Base-by-base conservation (phyloP, 2,113 vertebrate genomes). In the Zosterops japonicus region DNA sequence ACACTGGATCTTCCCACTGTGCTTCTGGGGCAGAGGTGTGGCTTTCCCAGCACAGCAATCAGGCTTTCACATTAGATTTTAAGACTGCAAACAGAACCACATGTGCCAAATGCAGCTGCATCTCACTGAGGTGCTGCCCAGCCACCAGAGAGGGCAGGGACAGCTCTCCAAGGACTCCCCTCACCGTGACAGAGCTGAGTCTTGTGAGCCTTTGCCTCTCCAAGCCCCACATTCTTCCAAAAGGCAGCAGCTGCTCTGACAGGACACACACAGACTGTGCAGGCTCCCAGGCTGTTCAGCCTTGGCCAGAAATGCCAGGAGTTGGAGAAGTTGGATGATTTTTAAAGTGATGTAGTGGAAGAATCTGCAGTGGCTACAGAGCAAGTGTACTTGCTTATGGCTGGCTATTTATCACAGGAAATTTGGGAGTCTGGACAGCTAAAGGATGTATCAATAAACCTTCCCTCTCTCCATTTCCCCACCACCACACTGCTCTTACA, bases 121-220 rank as follows among this genome's bases (percentile, higher is more conserved):
- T 1, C 85, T 70, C 39, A 39, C 42, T 55, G 35, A 81, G 36
- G 5, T 10, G 17, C 60, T 28, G n/a, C 14, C 29, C 23, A 33
- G 39, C 33, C 70, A 59, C 15, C 56, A 18, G 41, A 46, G 46
- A 68, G 24, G 39, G 18, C 29, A 71, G 35, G 2, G 28, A 31
- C 39, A 47, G 23, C 6, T n/a, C 68, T 87, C 41, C 22, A 44
- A 78, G 53, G 64, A 69, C 46, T 46, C 41, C n/a, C 3, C 56
- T 63, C 24, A 21, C 3, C 0, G 0, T 9, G 33, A 71, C 20
- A 76, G 47, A 41, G 35, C 60, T 50, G 42, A 85, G 12, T 17
- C 39, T 25, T 50, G 36, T 1, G 4, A 89, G 69, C 61, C 31
- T 64, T 64, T 0, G 0, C 53, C 19, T 61, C 60, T 36, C 23